Percentiles rank a stretch among this genome's conserved stretches.
Evolutionary conservation across 1,140 invertebrate species (phyloP).

Genomic region (Zaprionus camerounensis): DNA sequence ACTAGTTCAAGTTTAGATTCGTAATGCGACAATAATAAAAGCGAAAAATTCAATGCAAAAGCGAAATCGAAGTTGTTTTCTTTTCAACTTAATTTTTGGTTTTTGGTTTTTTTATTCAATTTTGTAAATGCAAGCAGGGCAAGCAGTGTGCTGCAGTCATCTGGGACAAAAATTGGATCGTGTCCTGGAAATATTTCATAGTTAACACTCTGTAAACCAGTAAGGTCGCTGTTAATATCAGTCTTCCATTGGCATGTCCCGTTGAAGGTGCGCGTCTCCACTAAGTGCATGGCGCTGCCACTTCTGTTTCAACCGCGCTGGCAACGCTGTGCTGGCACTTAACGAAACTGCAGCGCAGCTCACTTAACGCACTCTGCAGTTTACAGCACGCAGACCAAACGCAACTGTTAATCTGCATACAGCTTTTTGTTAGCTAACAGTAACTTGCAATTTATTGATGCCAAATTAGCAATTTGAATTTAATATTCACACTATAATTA

Average conservation of each 20-base stretch:
- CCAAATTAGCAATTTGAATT: background rate
- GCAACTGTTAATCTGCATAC: background rate
- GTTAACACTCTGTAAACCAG: too few species aligned
- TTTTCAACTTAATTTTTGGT: too few species aligned
- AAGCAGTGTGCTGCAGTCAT: too few species aligned
- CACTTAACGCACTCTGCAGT: slow-evolving; percentile 5
- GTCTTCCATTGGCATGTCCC: too few species aligned
- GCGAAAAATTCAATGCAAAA: slow-evolving; percentile 73
- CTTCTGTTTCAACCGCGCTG: background rate
- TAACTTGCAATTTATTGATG: background rate
- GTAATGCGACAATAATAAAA: slow-evolving; percentile 81
- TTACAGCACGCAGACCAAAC: slow-evolving; percentile 13
- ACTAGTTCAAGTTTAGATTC: slow-evolving; percentile 79
- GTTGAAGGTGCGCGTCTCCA: background rate
- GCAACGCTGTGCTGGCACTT: background rate
- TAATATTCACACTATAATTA: background rate
- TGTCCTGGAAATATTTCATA: too few species aligned
- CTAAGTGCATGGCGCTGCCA: background rate
- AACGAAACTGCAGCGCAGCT: background rate
- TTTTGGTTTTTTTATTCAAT: too few species aligned
- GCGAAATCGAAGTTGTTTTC: background rate
- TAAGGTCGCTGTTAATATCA: too few species aligned
- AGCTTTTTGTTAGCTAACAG: background rate
- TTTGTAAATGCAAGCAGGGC: background rate
- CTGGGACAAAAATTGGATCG: too few species aligned